Conservation (phyloP, 2,113 vertebrate genomes). For the Castor canadensis region DNA sequence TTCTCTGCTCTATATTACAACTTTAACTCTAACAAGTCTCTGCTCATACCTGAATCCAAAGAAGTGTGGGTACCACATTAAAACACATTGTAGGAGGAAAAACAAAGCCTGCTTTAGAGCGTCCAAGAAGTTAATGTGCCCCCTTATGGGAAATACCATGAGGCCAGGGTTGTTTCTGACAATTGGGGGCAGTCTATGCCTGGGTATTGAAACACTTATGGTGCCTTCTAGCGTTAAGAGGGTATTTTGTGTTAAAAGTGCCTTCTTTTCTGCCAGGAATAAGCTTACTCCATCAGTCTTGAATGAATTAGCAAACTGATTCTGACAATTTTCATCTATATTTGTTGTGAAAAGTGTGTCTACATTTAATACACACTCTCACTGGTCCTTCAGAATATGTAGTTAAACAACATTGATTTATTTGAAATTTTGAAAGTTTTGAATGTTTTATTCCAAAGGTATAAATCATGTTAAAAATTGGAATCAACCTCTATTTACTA, state of each 20-base stretch:
- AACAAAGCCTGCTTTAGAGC: background rate
- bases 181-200: background rate
- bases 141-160: background rate
- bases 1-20: background rate
- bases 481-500: conserved; percentile 58
- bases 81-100: background rate
- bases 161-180: background rate
- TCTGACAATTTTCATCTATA: conserved; percentile 52
- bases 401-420: conserved; percentile 56
- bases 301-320: conserved; percentile 50
- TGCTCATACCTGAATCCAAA: background rate
- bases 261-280: conserved; percentile 26
- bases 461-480: conserved; percentile 58
- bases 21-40: background rate
- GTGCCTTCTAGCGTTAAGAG: background rate
- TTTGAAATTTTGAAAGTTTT: conserved; percentile 45
- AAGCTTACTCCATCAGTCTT: conserved; percentile 40
- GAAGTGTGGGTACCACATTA: background rate
- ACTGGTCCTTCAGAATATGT: background rate
- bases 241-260: conserved; percentile 38
- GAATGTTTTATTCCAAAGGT: conserved; percentile 51
- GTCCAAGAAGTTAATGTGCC: background rate
- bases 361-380: conserved; percentile 45
- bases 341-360: conserved; percentile 48
- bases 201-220: background rate